phyloP scores from a whole-genome alignment of 2,888 invertebrate species.

The Nasonovia ribisnigri region DNA sequence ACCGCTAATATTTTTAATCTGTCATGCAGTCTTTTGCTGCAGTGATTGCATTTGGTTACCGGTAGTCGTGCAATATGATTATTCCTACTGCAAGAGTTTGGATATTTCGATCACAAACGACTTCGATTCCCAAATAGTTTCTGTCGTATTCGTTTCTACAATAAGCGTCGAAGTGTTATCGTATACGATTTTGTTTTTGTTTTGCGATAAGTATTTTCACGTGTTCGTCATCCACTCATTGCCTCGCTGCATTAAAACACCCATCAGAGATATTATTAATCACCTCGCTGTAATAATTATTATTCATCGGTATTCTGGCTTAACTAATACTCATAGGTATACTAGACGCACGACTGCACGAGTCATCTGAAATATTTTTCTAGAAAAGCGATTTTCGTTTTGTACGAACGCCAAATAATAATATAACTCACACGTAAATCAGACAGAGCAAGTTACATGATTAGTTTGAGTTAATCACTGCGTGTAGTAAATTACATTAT shows the following conservation, averaged over 20 bases:
- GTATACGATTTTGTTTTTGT: not conserved
- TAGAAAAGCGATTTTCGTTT: constrained; percentile 13
- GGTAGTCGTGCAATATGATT: not conserved
- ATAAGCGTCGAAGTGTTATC: not conserved
- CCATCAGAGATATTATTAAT: not conserved
- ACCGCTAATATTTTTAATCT: too few relatives aligned
- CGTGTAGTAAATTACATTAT: not conserved
- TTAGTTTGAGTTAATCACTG: constrained; percentile 40
- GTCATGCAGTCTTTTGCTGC: too few relatives aligned
- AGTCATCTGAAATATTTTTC: constrained; percentile 3
- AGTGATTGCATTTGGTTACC: not conserved
- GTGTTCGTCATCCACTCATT: not conserved
- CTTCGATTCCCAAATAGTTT: not conserved
- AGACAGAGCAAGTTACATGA: constrained; percentile 30
- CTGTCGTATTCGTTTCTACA: not conserved
- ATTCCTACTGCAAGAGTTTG: not conserved
- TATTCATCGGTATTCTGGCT: constrained; percentile 1
- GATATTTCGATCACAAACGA: not conserved
- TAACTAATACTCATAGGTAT: not conserved
- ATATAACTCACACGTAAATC: constrained; percentile 28
- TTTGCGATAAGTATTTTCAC: not conserved
- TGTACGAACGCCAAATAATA: constrained; percentile 44
- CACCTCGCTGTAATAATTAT: not conserved
- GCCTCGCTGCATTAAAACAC: not conserved
- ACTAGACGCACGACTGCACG: not conserved